Evolutionary conservation across 2,113 vertebrate genomes (phyloP), one percentile per base, ranked within the genome.

Genomic region (Etheostoma cragini): DNA sequence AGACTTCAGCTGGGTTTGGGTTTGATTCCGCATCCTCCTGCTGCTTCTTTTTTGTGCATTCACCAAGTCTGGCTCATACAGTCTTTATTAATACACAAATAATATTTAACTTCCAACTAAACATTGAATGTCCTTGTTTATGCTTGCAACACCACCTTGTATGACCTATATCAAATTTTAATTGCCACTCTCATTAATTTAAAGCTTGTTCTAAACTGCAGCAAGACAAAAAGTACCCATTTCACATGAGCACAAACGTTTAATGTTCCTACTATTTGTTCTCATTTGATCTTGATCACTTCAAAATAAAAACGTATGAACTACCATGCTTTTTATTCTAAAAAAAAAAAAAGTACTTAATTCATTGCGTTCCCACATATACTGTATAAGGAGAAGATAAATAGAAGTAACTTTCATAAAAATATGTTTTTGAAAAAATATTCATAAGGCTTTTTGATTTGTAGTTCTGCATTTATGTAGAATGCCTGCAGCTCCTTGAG

Each of bases 21-120:
- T 77, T 83, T 77, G 45, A 78, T 76, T 68, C 62, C 21, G n/a
- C 19, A 2, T 77, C 67, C 69, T 68, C 61, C 81, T 74, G 76
- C 53, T 63, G 30, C 46, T 75, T 8, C 30, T 52, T 72, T 78
- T 60, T 61, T 68, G 69, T 60, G 68, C 17, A 6, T 72, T 82
- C 69, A 84, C 47, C 83, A 78, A 62, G 61, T 78, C 77, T 80
- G 85, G 74, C 81, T 70, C 69, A 75, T 47, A 24, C 72, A 24
- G 65, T 83, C 65, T 82, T 88, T 63, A 76, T 82, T 82, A 69
- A 72, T 45, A 89, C 54, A 35, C 21, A 60, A 33, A 17, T 33
- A 60, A 17, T 30, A 2, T 57, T 16, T 6, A 2, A 38, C 57
- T 63, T 16, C 16, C 38, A 70, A 8, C 16, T 21, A 7, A 49